Percentiles rank a stretch among this genome's conserved stretches.
Conservation (phyloP, 2,797 vertebrate species). For the Rhyacichthys aspro region DNA sequence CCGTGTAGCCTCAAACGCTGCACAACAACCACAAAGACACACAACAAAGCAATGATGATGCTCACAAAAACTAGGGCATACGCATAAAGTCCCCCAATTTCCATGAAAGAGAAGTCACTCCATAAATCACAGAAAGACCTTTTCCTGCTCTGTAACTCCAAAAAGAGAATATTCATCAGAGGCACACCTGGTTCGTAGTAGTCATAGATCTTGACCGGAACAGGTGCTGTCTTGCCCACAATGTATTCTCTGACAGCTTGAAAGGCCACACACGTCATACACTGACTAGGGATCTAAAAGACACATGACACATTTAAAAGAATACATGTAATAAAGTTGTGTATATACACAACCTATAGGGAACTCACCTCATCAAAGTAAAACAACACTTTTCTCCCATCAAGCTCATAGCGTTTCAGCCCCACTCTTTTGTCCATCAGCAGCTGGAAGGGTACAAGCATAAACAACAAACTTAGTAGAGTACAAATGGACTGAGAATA, state of each 20-base stretch:
- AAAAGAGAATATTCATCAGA: conserved; percentile 58
- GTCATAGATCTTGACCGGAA: conserved; percentile 92
- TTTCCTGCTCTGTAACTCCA: conserved; percentile 41
- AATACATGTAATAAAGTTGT: too few species aligned
- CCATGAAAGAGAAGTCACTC: conserved; percentile 25
- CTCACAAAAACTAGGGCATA: conserved; percentile 32
- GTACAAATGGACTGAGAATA: background rate
- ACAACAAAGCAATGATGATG: conserved; percentile 48
- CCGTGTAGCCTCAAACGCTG: conserved; percentile 93
- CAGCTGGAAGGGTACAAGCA: conserved; percentile 72
- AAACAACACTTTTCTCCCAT: conserved; percentile 89
- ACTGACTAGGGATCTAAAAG: conserved; percentile 89
- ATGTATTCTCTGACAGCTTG: conserved; percentile 89
- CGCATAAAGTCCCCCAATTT: conserved; percentile 25
- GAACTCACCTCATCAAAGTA: conserved; percentile 92
- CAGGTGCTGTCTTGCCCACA: conserved; percentile 92
- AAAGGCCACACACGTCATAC: conserved; percentile 91
- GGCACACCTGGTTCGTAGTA: conserved; percentile 93
- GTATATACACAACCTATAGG: too few species aligned
- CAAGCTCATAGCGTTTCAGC: conserved; percentile 91
- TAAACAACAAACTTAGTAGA: background rate
- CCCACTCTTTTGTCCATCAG: conserved; percentile 89
- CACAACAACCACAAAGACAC: conserved; percentile 40
- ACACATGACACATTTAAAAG: conserved; percentile 6
- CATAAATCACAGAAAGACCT: conserved; percentile 45